Evolutionary conservation across 1,140 invertebrate species (phyloP).

Genomic region (Papilio aristodemus): DNA sequence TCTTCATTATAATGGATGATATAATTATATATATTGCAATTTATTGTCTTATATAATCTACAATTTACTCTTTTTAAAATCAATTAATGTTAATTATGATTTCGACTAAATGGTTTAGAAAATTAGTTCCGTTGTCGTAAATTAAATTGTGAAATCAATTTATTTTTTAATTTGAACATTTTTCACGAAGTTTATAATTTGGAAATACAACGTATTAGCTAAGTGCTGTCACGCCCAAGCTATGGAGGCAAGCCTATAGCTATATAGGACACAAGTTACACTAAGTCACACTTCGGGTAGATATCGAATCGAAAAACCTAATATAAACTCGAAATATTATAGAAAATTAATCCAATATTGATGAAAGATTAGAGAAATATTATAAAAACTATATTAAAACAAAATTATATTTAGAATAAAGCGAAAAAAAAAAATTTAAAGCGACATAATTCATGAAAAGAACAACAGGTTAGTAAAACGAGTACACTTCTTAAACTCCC

Average conservation of each 20-base stretch:
- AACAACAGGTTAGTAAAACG: not conserved
- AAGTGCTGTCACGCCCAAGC: too few species aligned
- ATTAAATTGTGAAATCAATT: slow-evolving; percentile 30
- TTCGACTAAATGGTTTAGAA: slow-evolving; percentile 5
- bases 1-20: slow-evolving; percentile 23
- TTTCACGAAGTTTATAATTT: too few species aligned
- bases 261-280: too few species aligned
- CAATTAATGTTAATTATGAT: slow-evolving; percentile 19
- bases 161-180: not conserved
- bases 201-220: too few species aligned
- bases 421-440: not conserved
- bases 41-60: not conserved
- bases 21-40: slow-evolving; percentile 24
- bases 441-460: not conserved
- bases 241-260: too few species aligned
- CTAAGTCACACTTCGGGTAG: too few species aligned
- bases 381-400: too few species aligned
- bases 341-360: not conserved
- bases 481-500: not conserved
- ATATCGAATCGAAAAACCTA: too few species aligned
- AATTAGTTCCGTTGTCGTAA: slow-evolving; percentile 29
- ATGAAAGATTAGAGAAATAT: not conserved
- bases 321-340: not conserved
- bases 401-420: too few species aligned
- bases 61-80: not conserved